Percentiles rank a stretch among this genome's conserved stretches.
Evolutionary conservation across 92 coral and sea anemone genomes (phyloP).

Genomic region (Paragorgia papillata): DNA sequence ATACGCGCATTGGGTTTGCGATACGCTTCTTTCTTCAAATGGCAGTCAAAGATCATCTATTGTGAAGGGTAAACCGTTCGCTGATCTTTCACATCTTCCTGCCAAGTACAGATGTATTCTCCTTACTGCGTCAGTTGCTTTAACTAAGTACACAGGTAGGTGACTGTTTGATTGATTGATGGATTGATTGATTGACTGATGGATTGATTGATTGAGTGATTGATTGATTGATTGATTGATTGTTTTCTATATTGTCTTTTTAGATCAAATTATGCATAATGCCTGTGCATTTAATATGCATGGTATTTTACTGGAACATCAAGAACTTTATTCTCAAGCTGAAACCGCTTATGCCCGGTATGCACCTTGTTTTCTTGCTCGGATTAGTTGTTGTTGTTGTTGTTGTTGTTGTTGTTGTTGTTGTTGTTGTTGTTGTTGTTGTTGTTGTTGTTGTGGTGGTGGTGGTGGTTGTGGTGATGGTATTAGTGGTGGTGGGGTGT

Average conservation of each 20-base stretch:
- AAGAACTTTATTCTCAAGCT: conserved; percentile 74
- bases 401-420: not conserved
- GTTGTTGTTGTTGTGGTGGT: not conserved
- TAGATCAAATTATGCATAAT: conserved; percentile 73
- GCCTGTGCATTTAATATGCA: conserved; percentile 90
- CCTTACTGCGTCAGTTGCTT: conserved; percentile 73
- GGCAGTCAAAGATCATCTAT: conserved; percentile 26
- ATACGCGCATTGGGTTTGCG: conserved; percentile 91
- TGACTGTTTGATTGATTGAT: not conserved
- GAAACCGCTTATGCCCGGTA: conserved; percentile 81
- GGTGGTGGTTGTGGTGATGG: not conserved
- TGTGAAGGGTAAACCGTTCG: conserved; percentile 61
- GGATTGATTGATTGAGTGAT: no score
- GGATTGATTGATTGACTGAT: no score
- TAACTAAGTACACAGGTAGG: conserved; percentile 87
- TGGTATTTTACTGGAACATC: conserved; percentile 85
- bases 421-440: not conserved
- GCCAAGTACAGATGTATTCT: conserved; percentile 72
- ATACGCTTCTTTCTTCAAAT: conserved; percentile 55
- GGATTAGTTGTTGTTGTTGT: not conserved
- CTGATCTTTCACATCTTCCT: conserved; percentile 91
- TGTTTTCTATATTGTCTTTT: not conserved
- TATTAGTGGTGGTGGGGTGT: no score
- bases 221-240: no score
- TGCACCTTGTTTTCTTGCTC: not conserved